Conservation (phyloP, 2,888 invertebrate genomes). For the Cheilosia variabilis region DNA sequence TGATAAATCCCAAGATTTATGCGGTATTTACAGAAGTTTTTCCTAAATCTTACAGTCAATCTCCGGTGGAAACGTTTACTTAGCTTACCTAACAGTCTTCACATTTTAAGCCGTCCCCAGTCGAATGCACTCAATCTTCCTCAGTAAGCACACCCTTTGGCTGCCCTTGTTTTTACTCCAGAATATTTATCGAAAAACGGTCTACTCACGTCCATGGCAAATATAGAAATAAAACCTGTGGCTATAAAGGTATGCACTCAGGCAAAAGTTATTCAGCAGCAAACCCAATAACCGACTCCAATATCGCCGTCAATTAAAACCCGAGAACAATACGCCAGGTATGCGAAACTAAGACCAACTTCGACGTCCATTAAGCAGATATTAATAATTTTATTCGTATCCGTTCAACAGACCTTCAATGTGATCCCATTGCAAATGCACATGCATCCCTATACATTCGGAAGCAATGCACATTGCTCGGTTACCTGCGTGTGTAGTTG, state of each 20-base stretch:
- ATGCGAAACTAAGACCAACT: constrained; percentile 46
- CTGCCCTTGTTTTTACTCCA: too few relatives aligned
- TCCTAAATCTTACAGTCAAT: too few relatives aligned
- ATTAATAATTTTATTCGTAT: constrained; percentile 55
- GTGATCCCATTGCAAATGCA: constrained; percentile 14
- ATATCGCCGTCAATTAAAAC: constrained; percentile 42
- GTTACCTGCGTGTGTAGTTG: background rate
- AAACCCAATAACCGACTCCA: constrained; percentile 28
- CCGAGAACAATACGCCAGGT: constrained; percentile 44
- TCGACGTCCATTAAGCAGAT: constrained; percentile 56
- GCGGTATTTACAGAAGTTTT: too few relatives aligned
- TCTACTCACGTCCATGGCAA: background rate
- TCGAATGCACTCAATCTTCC: too few relatives aligned
- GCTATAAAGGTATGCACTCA: background rate
- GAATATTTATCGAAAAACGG: too few relatives aligned
- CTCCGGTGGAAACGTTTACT: too few relatives aligned
- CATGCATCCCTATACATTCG: background rate
- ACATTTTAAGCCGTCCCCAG: too few relatives aligned
- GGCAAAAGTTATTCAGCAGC: constrained; percentile 22
- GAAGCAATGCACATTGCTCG: background rate
- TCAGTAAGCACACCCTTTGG: too few relatives aligned
- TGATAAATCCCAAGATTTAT: too few relatives aligned
- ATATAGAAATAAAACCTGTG: too few relatives aligned
- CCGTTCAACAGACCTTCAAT: constrained; percentile 25
- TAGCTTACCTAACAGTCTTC: too few relatives aligned